A percentile compares a stretch with the other conserved stretches of the same genome.
Evolutionary conservation across 2,888 invertebrate species (phyloP).

Genomic region (Phymatocera aterrima): DNA sequence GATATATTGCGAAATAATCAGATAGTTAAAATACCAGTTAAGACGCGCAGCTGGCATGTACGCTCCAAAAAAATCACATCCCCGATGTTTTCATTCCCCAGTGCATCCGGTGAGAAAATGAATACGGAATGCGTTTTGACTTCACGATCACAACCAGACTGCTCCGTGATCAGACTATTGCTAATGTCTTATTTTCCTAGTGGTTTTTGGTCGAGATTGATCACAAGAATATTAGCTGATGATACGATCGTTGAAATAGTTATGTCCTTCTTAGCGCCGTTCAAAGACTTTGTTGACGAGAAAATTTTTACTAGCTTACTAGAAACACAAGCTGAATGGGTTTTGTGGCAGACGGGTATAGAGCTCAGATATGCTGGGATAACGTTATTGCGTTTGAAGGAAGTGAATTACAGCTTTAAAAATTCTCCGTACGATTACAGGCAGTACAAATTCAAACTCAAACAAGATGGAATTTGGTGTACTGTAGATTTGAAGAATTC

Average conservation of each 20-base stretch:
- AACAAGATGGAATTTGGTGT: conserved; percentile 91
- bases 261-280: conserved; percentile 83
- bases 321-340: conserved; percentile 90
- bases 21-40: conserved; percentile 77
- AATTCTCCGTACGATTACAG: conserved; percentile 77
- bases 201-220: conserved; percentile 97
- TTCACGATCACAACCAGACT: conserved; percentile 77
- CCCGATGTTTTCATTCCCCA: conserved; percentile 66
- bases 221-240: conserved; percentile 94
- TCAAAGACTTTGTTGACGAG: conserved; percentile 83
- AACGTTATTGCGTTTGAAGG: conserved; percentile 88
- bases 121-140: conserved; percentile 73
- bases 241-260: conserved; percentile 89
- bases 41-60: conserved; percentile 83
- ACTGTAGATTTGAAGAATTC: conserved; percentile 87
- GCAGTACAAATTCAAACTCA: conserved; percentile 81
- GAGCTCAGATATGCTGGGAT: conserved; percentile 90
- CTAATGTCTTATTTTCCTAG: conserved; percentile 98
- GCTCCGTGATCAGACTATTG: conserved; percentile 84
- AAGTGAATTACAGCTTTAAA: conserved; percentile 81
- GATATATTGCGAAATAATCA: conserved; percentile 76
- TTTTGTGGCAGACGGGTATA: conserved; percentile 95
- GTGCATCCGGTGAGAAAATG: conserved; percentile 56
- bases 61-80: conserved; percentile 79
- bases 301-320: conserved; percentile 79